A percentile compares a stretch with the other conserved stretches of the same genome.
Evolutionary conservation across 2,797 vertebrate genomes (phyloP).

Genomic region (Pangasius krempfi): DNA sequence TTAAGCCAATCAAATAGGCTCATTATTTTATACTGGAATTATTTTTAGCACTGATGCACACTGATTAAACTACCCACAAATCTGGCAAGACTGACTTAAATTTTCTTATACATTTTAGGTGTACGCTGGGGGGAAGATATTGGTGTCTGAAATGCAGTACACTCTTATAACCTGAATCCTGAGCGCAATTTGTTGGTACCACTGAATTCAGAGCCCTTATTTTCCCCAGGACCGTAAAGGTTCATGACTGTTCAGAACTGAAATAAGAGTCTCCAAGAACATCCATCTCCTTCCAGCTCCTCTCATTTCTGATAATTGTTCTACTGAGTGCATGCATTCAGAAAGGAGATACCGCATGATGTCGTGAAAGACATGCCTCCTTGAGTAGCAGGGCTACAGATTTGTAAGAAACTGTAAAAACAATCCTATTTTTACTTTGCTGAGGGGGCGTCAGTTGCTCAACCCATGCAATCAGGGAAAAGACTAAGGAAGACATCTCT

Average conservation of each 20-base stretch:
- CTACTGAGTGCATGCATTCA: neutral
- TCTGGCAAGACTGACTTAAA: neutral
- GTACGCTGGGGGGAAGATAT: neutral
- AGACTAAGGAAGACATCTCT: slow-evolving; percentile 25
- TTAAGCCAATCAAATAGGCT: neutral
- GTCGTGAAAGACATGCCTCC: neutral
- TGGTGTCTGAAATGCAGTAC: neutral
- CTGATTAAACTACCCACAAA: neutral
- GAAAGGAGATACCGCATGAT: neutral
- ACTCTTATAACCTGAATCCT: neutral
- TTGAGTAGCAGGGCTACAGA: neutral
- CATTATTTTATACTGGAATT: neutral
- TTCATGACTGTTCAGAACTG: neutral
- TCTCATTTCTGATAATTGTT: neutral
- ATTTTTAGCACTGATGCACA: neutral
- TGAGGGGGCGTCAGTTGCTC: slow-evolving; percentile 13
- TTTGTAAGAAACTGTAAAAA: slow-evolving; percentile 9
- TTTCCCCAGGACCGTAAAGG: neutral
- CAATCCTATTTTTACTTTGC: slow-evolving; percentile 29
- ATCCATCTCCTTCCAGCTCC: neutral
- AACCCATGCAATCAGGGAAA: neutral
- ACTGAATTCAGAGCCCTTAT: no score
- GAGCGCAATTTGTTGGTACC: no score
- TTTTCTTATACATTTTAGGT: neutral
- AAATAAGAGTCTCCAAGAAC: neutral